These are phyloP conservation scores for Fundulus diaphanus DNA, from an alignment of 2,797 vertebrate genomes.

Conservation along the genomic window DNA sequence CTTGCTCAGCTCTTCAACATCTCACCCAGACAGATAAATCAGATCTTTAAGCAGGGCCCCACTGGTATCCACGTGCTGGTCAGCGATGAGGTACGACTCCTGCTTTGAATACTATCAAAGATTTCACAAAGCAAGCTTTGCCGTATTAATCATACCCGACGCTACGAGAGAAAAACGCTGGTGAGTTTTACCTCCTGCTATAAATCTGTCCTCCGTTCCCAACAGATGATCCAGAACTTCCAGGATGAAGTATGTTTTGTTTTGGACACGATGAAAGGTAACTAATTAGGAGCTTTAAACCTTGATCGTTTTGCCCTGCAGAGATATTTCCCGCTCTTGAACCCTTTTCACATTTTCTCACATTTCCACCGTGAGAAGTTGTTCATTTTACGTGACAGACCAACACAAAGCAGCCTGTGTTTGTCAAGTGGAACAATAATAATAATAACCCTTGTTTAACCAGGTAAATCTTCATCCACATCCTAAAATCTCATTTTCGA, in stretches of 20 bases:
- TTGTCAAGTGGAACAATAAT: not conserved
- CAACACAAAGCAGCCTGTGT: not conserved
- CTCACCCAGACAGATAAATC: conserved; percentile 92
- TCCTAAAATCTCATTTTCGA: no score
- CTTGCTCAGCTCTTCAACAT: conserved; percentile 97
- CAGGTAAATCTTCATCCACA: no score
- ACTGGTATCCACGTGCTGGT: conserved; percentile 96
- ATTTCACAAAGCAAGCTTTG: not conserved
- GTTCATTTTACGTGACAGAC: not conserved
- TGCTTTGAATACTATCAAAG: not conserved
- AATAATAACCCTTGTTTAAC: no score
- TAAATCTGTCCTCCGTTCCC: conserved; percentile 15
- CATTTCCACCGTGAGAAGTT: not conserved
- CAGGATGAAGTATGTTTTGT: conserved; percentile 97
- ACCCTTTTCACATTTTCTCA: not conserved
- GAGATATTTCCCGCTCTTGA: not conserved
- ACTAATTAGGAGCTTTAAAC: not conserved
- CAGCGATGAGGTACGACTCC: conserved; percentile 90
- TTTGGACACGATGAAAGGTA: conserved; percentile 99
- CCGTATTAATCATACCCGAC: not conserved
- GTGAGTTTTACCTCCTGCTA: not conserved
- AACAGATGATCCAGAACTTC: conserved; percentile 98
- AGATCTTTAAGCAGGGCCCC: conserved; percentile 96
- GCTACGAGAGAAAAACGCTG: no score
- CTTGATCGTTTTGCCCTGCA: not conserved